Evolutionary conservation across 2,797 vertebrate genomes (phyloP).

Genomic region (Malurus splendens): DNA sequence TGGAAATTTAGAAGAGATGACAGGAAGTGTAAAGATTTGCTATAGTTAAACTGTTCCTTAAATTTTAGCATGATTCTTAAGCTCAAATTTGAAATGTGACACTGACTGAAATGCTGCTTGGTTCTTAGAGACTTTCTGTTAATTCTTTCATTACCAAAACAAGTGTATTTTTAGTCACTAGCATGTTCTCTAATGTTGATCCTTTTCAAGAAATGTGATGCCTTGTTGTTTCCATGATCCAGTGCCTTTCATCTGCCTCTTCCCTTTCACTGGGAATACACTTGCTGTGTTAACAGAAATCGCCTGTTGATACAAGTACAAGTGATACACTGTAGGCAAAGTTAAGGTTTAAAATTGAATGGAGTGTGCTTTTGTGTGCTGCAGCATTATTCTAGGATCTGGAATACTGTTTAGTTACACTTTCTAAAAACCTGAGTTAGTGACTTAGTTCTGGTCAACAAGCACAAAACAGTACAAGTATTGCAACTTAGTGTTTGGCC

Average conservation of each 20-base stretch:
- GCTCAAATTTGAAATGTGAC: neutral
- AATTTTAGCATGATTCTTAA: neutral
- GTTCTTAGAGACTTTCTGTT: neutral
- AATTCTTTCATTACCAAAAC: neutral
- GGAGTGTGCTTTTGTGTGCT: neutral
- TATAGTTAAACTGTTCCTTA: slow-evolving; percentile 33
- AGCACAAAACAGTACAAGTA: neutral
- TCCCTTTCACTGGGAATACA: neutral
- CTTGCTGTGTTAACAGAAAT: neutral
- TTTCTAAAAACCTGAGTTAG: neutral
- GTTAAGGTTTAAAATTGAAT: neutral
- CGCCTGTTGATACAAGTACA: neutral
- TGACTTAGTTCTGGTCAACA: neutral
- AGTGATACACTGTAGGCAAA: neutral
- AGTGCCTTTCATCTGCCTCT: neutral
- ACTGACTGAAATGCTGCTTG: neutral
- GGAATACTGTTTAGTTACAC: neutral
- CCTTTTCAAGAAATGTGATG: neutral
- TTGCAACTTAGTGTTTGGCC: neutral
- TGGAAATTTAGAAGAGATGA: neutral
- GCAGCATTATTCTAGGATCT: neutral
- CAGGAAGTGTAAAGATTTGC: neutral
- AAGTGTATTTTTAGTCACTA: neutral
- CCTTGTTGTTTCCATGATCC: neutral
- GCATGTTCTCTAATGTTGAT: neutral